Percentiles rank a stretch among this genome's conserved stretches.
Conservation (phyloP, 37 sponge, comb jelly and placozoan genomes). For the Beroe ovata region DNA sequence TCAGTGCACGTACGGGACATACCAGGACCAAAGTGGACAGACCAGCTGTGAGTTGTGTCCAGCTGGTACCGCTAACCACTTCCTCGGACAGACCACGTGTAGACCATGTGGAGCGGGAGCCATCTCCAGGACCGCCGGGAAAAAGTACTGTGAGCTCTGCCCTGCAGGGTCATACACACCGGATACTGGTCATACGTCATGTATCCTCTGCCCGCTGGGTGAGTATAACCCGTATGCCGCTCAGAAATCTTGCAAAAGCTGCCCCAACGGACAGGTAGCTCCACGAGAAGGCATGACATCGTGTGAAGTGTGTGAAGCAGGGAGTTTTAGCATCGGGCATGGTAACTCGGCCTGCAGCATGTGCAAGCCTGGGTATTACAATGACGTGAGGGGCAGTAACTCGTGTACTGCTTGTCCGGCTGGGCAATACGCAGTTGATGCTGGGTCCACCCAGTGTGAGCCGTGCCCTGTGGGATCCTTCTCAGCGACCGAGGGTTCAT, state of each 20-base stretch:
- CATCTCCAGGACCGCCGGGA: not conserved
- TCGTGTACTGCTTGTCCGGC: conserved; percentile 16
- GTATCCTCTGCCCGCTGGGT: conserved; percentile 12
- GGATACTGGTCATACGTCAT: not conserved
- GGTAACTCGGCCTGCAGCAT: not conserved
- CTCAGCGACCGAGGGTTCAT: not conserved
- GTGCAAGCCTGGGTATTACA: conserved; percentile 2
- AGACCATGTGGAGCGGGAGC: not conserved
- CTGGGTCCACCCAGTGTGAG: not conserved
- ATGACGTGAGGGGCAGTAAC: not conserved
- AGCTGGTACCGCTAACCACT: not conserved
- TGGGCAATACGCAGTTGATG: not conserved
- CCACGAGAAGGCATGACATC: not conserved
- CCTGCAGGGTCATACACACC: not conserved
- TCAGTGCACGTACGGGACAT: not conserved
- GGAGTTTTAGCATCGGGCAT: not conserved
- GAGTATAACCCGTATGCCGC: not conserved
- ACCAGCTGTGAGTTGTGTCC: not conserved
- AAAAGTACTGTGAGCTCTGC: not conserved
- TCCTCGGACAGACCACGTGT: not conserved
- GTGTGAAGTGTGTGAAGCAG: not conserved
- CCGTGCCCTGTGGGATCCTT: conserved; percentile 21
- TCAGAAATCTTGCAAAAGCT: not conserved
- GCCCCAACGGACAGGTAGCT: not conserved
- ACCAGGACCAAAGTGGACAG: not conserved